A percentile compares a stretch with the other conserved stretches of the same genome.
Conservation (phyloP, 2,888 invertebrate species). For the Synanthedon vespiformis region DNA sequence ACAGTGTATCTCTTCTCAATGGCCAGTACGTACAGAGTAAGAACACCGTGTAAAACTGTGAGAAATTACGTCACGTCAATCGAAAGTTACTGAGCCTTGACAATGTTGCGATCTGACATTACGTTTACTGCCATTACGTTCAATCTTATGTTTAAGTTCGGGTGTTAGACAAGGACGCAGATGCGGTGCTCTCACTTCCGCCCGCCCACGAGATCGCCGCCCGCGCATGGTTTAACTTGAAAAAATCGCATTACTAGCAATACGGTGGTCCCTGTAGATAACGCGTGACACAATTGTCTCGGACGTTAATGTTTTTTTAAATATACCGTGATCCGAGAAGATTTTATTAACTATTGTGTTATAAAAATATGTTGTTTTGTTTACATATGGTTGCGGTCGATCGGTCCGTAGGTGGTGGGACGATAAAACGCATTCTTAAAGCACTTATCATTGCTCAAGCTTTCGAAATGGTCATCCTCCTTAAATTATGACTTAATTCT, state of each 20-base stretch:
- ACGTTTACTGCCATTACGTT: slow-evolving; percentile 31
- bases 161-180: slow-evolving; percentile 50
- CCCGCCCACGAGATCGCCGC: slow-evolving; percentile 60
- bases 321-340: slow-evolving; percentile 1
- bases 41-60: background rate
- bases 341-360: background rate
- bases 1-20: background rate
- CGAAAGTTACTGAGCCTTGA: slow-evolving; percentile 64
- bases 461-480: slow-evolving; percentile 52
- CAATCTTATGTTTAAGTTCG: slow-evolving; percentile 24
- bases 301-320: slow-evolving; percentile 16
- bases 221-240: slow-evolving; percentile 48
- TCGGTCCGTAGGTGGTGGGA: slow-evolving; percentile 54
- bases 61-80: slow-evolving; percentile 49
- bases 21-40: background rate
- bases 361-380: background rate
- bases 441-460: slow-evolving; percentile 37
- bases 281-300: slow-evolving; percentile 35
- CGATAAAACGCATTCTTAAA: slow-evolving; percentile 41
- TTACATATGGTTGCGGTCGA: slow-evolving; percentile 35
- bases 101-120: slow-evolving; percentile 50
- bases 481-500: slow-evolving; percentile 66
- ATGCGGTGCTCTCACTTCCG: slow-evolving; percentile 64
- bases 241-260: slow-evolving; percentile 35
- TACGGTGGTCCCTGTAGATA: slow-evolving; percentile 32